Conservation (phyloP, 2,113 vertebrate genomes). For the Lethenteron reissneri region DNA sequence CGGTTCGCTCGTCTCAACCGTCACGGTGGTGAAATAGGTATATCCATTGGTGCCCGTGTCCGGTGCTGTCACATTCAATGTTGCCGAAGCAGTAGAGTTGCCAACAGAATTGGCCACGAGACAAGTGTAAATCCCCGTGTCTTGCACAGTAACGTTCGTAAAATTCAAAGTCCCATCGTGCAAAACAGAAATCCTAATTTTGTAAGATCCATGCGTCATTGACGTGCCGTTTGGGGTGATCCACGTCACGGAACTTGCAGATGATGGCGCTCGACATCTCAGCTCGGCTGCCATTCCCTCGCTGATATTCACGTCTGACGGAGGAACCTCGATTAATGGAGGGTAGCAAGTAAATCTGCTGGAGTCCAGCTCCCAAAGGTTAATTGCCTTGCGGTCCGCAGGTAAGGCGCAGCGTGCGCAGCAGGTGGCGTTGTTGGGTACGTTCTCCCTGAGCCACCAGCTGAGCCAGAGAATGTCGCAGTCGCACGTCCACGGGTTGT, state of each 20-base stretch:
- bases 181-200: conserved; percentile 62
- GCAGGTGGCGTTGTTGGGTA: conserved; percentile 90
- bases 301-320: conserved; percentile 72
- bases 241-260: conserved; percentile 86
- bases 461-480: conserved; percentile 91
- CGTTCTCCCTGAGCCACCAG: conserved; percentile 83
- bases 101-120: conserved; percentile 96
- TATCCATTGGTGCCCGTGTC: conserved; percentile 80
- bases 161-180: conserved; percentile 88
- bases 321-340: conserved; percentile 78
- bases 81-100: conserved; percentile 85
- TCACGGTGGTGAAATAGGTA: conserved; percentile 89
- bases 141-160: conserved; percentile 54
- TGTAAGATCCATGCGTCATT: conserved; percentile 67
- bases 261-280: conserved; percentile 54
- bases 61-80: conserved; percentile 76
- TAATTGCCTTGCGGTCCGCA: conserved; percentile 55
- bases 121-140: conserved; percentile 82
- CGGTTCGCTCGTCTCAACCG: conserved; percentile 65
- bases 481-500: conserved; percentile 92
- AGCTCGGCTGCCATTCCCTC: conserved; percentile 75
- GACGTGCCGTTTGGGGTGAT: conserved; percentile 71
- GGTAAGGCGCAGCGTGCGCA: conserved; percentile 84
- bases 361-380: conserved; percentile 83
- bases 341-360: conserved; percentile 73